Base-by-base conservation (phyloP, 35 echinoderm and acorn worm species). In the Eucidaris tribuloides region DNA sequence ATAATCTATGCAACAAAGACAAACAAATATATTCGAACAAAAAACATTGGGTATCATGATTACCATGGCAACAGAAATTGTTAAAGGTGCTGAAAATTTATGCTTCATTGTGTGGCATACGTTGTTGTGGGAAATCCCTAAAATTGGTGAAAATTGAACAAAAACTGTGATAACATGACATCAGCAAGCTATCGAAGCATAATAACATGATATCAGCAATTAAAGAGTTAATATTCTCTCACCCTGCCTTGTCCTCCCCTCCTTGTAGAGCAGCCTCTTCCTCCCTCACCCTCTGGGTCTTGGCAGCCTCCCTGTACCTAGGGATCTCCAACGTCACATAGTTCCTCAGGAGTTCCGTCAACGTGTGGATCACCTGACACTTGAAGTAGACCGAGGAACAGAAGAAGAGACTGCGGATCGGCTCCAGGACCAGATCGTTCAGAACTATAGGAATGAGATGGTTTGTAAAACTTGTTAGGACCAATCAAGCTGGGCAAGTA, bases 381-480 rank as follows among this genome's bases (percentile, higher is more conserved):
- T 99, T 93, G 76, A 92, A 99, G 63, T 77, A 99, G 29, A 93
- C 78, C 0, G 96, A 93, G 20, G 96, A 99, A 71, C 86, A 87
- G 62, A 99, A 99, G 87, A 99, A 99, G 18, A 93, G 79, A 9
- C 58, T 90, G 5, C 90, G 65, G 23, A 93, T 62, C 1, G 96
- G 96, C 65, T 99, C 96, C 3, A 93, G 66, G 65, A 99, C 42
- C n/a, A 99, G 76, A 72, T 93, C 96, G 20, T 91, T 93, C 35
- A 99, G 82, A 40, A 90, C 96, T 99, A 62, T 17, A 52, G 30
- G 5, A 45, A 84, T 22, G 22, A 46, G 46, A 62, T 27, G 38
- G 49, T 52, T 1, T 28, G 2, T 27, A 1, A 88, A 82, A n/a
- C n/a, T n/a, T n/a, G 44, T 43, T 6, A 38, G 22, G 42, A 76